Percentiles rank a stretch among this genome's conserved stretches.
Conservation (phyloP, 2,888 invertebrate genomes). For the Cyclophora punctaria region DNA sequence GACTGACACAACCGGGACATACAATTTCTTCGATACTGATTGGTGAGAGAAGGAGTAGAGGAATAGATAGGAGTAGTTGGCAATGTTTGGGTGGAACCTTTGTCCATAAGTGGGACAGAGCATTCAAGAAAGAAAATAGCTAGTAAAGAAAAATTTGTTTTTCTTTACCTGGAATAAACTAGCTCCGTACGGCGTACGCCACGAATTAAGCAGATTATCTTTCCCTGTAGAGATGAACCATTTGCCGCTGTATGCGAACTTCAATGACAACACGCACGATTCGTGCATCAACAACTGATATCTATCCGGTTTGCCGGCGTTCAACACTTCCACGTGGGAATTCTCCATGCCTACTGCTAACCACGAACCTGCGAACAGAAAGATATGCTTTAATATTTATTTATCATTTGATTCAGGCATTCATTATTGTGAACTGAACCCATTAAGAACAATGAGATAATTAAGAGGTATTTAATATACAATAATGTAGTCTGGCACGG, state of each 20-base stretch:
- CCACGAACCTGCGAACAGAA: conserved; percentile 83
- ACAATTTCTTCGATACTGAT: too few species aligned
- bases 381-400: too few species aligned
- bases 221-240: conserved; percentile 99
- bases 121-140: background rate
- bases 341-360: conserved; percentile 99
- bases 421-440: too few species aligned
- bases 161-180: conserved; percentile 95
- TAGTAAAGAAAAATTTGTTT: too few species aligned
- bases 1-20: too few species aligned
- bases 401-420: too few species aligned
- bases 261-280: conserved; percentile 95
- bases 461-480: too few species aligned
- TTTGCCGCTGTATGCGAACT: conserved; percentile 96
- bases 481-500: background rate
- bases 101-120: background rate
- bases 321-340: conserved; percentile 95
- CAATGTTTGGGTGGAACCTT: background rate
- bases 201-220: conserved; percentile 97
- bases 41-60: too few species aligned
- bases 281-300: conserved; percentile 97
- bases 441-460: too few species aligned
- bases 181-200: conserved; percentile 98
- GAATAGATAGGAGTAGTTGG: background rate
- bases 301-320: conserved; percentile 93